These are phyloP conservation scores for Caranx ignobilis DNA, from an alignment of 2,113 vertebrate genomes.

Conservation along the genomic window DNA sequence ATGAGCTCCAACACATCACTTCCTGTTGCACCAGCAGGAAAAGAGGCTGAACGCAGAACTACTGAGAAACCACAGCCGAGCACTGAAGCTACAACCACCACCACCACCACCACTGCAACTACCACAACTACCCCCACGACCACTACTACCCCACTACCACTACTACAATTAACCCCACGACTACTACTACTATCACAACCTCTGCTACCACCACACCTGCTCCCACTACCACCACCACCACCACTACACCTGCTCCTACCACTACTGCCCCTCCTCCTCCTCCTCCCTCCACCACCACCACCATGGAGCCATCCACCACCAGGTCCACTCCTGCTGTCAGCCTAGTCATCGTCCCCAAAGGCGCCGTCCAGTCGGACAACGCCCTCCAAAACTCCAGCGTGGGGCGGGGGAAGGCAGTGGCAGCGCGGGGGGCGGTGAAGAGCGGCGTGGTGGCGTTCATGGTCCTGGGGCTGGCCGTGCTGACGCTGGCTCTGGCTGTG, in stretches of 20 bases:
- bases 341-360: conserved; percentile 64
- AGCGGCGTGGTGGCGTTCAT: conserved; percentile 79
- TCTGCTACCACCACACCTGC: neutral
- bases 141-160: neutral
- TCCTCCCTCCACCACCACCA: neutral
- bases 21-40: conserved; percentile 2
- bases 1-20: conserved; percentile 25
- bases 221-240: neutral
- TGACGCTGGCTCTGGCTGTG: conserved; percentile 75
- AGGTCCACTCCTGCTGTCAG: conserved; percentile 24
- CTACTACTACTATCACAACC: neutral
- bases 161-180: neutral
- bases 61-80: conserved; percentile 6
- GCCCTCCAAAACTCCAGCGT: conserved; percentile 32
- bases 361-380: conserved; percentile 26
- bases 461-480: conserved; percentile 76
- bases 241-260: neutral
- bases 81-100: conserved; percentile 1
- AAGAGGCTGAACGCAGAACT: conserved; percentile 31
- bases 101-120: neutral
- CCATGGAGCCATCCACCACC: conserved; percentile 11
- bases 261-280: neutral
- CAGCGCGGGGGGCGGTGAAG: conserved; percentile 57
- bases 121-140: neutral
- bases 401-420: conserved; percentile 21